phyloP scores from a whole-genome alignment of 1,140 invertebrate genomes.

The Penaeus indicus region DNA sequence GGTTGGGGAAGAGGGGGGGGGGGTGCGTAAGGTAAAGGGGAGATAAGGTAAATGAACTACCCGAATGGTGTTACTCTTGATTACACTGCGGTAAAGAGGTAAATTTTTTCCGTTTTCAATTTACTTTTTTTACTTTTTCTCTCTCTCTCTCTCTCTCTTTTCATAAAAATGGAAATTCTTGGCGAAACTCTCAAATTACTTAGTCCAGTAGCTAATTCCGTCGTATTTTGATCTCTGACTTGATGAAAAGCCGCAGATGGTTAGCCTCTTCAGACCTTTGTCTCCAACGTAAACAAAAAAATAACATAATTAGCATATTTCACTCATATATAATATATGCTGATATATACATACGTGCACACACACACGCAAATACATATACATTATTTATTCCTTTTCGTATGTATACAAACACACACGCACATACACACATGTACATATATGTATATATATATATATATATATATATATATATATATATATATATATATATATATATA shows the following conservation, averaged over 20 bases:
- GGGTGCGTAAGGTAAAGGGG: too few relatives aligned
- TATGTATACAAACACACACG: not conserved
- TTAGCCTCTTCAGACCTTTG: too few relatives aligned
- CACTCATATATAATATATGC: not conserved
- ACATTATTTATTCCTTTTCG: not conserved
- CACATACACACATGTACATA: constrained; percentile 33
- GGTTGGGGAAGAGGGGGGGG: too few relatives aligned
- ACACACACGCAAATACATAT: not conserved
- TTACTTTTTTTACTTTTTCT: not conserved
- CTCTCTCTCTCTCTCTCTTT: not conserved
- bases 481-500: constrained; percentile 38
- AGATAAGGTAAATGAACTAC: too few relatives aligned
- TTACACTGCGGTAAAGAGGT: too few relatives aligned
- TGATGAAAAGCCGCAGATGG: too few relatives aligned
- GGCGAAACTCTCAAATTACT: constrained; percentile 25
- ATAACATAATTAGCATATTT: not conserved
- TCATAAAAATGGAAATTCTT: constrained; percentile 4
- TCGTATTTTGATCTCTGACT: too few relatives aligned
- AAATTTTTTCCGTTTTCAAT: too few relatives aligned
- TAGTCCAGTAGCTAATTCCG: too few relatives aligned
- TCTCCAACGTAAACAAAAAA: too few relatives aligned
- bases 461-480: not conserved
- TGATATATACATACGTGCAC: not conserved
- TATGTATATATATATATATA: constrained; percentile 30
- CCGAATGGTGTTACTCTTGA: too few relatives aligned